These are phyloP conservation scores for Tachysurus vachellii DNA, from an alignment of 2,113 vertebrate species.

Conservation along the genomic window DNA sequence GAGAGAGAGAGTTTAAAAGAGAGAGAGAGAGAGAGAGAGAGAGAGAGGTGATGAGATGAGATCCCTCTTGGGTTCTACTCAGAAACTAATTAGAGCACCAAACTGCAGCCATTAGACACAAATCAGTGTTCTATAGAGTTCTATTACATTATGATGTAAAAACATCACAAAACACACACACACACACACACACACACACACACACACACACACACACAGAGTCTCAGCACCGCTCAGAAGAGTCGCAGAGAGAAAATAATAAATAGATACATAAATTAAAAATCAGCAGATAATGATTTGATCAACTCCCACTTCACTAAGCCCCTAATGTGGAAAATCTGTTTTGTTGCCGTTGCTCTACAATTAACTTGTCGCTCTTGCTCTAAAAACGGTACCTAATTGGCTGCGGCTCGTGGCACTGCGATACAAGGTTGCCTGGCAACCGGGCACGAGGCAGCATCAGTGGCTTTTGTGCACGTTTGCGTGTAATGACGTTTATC, in stretches of 20 bases:
- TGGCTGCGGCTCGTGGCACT: slow-evolving; percentile 64
- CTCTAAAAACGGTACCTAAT: slow-evolving; percentile 64
- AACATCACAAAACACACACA: no score
- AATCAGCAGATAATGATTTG: slow-evolving; percentile 40
- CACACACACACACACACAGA: no score
- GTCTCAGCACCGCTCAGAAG: not conserved
- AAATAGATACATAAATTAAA: slow-evolving; percentile 6
- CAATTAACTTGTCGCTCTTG: slow-evolving; percentile 68
- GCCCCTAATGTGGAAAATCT: slow-evolving; percentile 64
- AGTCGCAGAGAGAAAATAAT: not conserved
- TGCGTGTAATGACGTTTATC: slow-evolving; percentile 62
- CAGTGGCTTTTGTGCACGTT: slow-evolving; percentile 58
- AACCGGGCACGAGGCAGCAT: slow-evolving; percentile 60
- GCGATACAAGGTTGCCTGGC: slow-evolving; percentile 70
- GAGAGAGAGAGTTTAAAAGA: not conserved
- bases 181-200: no score
- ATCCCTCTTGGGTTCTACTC: not conserved
- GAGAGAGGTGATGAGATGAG: no score
- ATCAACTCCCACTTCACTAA: slow-evolving; percentile 55
- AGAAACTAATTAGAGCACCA: not conserved
- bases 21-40: not conserved
- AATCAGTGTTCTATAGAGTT: not conserved
- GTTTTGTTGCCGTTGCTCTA: slow-evolving; percentile 63
- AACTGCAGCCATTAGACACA: not conserved
- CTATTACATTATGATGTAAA: not conserved